Evolutionary conservation across 2,113 vertebrate species (phyloP).

Genomic region (Rutilus rutilus): DNA sequence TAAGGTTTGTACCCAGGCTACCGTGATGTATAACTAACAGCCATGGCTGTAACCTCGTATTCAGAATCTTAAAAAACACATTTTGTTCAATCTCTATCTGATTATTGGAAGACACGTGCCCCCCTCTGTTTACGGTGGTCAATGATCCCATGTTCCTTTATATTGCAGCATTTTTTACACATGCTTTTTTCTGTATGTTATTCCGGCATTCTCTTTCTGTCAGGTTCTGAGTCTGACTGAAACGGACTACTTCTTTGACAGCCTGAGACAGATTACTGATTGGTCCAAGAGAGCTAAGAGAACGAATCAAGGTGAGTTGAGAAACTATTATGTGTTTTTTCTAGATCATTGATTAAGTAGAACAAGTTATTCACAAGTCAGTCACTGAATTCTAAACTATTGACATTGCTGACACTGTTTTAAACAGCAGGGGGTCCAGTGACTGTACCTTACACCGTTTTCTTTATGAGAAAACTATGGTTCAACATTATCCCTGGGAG

Average conservation of each 20-base stretch:
- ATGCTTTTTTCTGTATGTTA: background rate
- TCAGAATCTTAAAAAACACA: background rate
- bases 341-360: background rate
- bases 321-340: background rate
- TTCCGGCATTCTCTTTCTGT: constrained; percentile 25
- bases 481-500: constrained; percentile 87
- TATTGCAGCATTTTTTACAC: background rate
- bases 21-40: background rate
- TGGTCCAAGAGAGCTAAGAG: constrained; percentile 86
- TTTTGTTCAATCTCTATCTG: background rate
- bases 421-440: constrained; percentile 67
- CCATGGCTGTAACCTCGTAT: background rate
- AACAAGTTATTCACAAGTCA: background rate
- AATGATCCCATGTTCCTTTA: background rate
- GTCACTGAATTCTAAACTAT: background rate
- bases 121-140: background rate
- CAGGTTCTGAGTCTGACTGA: constrained; percentile 94
- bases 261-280: constrained; percentile 87
- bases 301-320: constrained; percentile 83
- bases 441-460: constrained; percentile 81
- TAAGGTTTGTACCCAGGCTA: constrained; percentile 79
- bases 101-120: background rate
- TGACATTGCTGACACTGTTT: background rate
- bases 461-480: constrained; percentile 98
- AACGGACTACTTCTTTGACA: constrained; percentile 94